Evolutionary conservation across 2,888 invertebrate species (phyloP).

Genomic region (Patella depressa): DNA sequence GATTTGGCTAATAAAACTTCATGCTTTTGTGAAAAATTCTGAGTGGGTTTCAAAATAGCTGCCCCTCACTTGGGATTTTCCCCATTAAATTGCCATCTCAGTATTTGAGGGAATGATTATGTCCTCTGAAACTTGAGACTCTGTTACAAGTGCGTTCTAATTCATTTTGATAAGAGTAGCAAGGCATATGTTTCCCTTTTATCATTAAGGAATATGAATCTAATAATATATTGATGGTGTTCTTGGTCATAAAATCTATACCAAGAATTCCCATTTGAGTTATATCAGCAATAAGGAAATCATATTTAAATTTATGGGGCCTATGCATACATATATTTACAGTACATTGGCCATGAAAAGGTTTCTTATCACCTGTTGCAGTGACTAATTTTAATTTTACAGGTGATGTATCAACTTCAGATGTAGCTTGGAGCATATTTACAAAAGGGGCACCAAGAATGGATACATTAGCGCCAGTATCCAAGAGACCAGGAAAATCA

Average conservation of each 20-base stretch:
- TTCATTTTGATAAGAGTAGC: too few species aligned
- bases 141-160: too few species aligned
- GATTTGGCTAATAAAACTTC: not conserved
- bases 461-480: not conserved
- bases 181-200: too few species aligned
- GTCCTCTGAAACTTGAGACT: too few species aligned
- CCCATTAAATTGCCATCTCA: too few species aligned
- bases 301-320: not conserved
- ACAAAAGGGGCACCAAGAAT: not conserved
- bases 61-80: too few species aligned
- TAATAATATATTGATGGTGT: not conserved
- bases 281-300: not conserved
- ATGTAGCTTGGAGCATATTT: not conserved
- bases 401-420: not conserved
- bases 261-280: not conserved
- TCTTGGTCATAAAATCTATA: not conserved
- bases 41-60: not conserved
- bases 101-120: too few species aligned
- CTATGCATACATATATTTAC: not conserved
- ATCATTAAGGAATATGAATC: not conserved
- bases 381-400: constrained; percentile 3
- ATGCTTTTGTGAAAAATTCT: not conserved
- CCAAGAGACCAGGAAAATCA: not conserved
- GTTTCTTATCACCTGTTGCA: not conserved
- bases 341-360: not conserved